Evolutionary conservation across 2,113 vertebrate genomes (phyloP), one percentile per base, ranked within the genome.

Genomic region (Menura novaehollandiae): DNA sequence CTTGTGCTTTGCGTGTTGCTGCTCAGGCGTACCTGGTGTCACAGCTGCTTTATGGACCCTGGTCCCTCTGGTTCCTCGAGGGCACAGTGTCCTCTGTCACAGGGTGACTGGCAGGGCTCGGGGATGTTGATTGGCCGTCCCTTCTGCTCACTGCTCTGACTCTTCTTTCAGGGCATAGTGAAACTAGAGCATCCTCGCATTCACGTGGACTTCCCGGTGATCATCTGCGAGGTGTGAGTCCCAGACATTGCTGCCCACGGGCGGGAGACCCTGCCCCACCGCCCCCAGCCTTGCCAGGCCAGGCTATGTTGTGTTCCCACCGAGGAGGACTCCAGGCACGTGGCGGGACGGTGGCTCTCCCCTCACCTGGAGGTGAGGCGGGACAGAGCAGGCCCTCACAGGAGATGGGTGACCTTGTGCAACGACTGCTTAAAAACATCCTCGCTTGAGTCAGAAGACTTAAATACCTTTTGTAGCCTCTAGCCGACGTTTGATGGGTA

Each of bases 161-260:
- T 96, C 72, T 97, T 51, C 47, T 95, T 97, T 58, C 97, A 99
- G 99, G 99, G 99, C 92, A 98, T 99, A 85, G 98, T 99, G 97
- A 99, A 98, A 96, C 98, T 99, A 86, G 99, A 99, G 91, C 98
- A 98, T 90, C 99, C 99, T 76, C 98, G 99, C 95, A 99, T 99
- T 96, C 99, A 99, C 41, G 99, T 99, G 93, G 99, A 99, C 96
- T 99, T 99, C 91, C 99, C 99, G 6, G 98, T 99, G 95, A 98
- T 99, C 97, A 98, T 99, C 97, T 99, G 99, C 91, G 99, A 99
- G 98, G 98, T 99, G 96, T 99, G 98, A 99, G 91, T 81, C 16
- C 44, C 64, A 73, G 88, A 78, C 39, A 13, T 77, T 75, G 66
- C 91, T 96, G 91, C 83, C 92, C 2, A 4, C 0, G 5, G 78